Evolutionary conservation across 2,113 vertebrate genomes (phyloP).

Genomic region (Apeltes quadracus): DNA sequence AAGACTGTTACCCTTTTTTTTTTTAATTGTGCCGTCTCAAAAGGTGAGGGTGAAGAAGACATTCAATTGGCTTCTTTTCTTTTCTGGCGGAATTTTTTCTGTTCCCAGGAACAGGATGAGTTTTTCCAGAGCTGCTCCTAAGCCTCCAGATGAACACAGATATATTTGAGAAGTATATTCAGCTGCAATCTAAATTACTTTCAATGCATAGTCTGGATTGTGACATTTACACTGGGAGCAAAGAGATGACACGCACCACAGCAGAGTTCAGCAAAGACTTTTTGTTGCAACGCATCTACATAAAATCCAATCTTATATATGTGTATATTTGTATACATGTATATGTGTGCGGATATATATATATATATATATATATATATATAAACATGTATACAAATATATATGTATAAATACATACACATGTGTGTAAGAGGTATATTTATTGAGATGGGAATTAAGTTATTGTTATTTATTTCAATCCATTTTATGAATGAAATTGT

Average conservation of each 20-base stretch:
- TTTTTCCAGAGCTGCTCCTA: conserved; percentile 49
- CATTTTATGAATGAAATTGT: conserved; percentile 86
- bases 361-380: conserved; percentile 81
- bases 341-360: conserved; percentile 55
- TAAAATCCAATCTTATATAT: conserved; percentile 86
- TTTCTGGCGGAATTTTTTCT: conserved; percentile 36
- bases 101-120: conserved; percentile 40
- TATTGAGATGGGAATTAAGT: conserved; percentile 97
- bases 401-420: conserved; percentile 79
- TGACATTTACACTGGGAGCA: conserved; percentile 82
- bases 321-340: too few relatives aligned
- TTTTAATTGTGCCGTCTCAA: conserved; percentile 20
- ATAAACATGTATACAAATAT: conserved; percentile 84
- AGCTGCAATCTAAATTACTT: conserved; percentile 57
- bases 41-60: conserved; percentile 37
- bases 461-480: conserved; percentile 99
- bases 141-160: conserved; percentile 42
- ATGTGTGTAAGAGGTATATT: conserved; percentile 89
- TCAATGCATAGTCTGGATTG: conserved; percentile 57
- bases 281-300: conserved; percentile 78
- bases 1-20: conserved; percentile 45
- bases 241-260: conserved; percentile 75
- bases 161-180: conserved; percentile 48
- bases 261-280: conserved; percentile 54
- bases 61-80: conserved; percentile 6